Evolutionary conservation across 2,113 vertebrate species (phyloP).

Genomic region (Syngnathus scovelli): DNA sequence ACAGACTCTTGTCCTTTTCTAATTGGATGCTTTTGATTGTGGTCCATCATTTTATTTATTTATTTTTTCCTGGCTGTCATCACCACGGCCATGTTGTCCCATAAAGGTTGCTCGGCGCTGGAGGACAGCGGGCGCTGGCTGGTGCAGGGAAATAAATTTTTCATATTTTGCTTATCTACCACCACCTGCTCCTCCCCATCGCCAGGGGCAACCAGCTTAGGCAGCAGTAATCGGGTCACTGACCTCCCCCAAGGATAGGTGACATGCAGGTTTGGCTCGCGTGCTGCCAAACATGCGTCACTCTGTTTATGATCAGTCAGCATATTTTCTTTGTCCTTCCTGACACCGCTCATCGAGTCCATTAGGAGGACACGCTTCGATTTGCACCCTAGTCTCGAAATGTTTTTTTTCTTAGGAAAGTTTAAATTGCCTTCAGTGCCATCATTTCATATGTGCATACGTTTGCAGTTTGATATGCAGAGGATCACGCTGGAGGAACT

Average conservation of each 20-base stretch:
- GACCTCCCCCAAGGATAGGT: background rate
- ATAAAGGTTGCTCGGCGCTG: background rate
- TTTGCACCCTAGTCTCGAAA: background rate
- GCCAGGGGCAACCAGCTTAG: background rate
- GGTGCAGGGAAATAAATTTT: conserved; percentile 2
- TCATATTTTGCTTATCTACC: conserved; percentile 1
- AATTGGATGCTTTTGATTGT: background rate
- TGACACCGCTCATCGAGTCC: background rate
- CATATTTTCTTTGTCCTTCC: background rate
- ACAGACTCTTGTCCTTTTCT: background rate
- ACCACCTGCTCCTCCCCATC: background rate
- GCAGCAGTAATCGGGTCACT: background rate
- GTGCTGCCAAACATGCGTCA: background rate
- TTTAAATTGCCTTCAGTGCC: background rate
- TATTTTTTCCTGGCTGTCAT: background rate
- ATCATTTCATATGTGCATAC: background rate
- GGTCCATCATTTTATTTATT: background rate
- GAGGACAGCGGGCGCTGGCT: background rate
- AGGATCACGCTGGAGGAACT: conserved; percentile 94
- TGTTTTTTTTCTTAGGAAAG: too few species aligned
- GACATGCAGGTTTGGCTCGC: background rate
- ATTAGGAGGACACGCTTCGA: background rate
- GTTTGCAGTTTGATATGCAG: conserved; percentile 94
- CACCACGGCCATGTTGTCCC: background rate
- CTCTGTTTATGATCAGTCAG: background rate